These are phyloP conservation scores for Leptarthrus brevirostris DNA, from an alignment of 2,888 invertebrate species.

Conservation along the genomic window DNA sequence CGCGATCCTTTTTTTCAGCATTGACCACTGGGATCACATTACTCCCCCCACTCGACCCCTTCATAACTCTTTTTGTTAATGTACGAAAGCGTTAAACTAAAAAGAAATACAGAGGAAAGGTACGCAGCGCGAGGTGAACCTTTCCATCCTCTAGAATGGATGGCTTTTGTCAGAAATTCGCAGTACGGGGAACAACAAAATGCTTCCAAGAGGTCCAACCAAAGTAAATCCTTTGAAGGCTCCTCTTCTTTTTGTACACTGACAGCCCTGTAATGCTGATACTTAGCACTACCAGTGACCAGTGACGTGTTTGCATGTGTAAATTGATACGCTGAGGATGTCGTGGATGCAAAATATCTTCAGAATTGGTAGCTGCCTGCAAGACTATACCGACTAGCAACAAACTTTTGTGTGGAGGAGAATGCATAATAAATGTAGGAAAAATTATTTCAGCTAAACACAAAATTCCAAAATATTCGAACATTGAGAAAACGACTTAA, in stretches of 20 bases:
- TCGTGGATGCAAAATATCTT: slow-evolving; percentile 28
- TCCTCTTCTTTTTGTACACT: slow-evolving; percentile 23
- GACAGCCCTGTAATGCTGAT: slow-evolving; percentile 47
- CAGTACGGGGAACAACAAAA: neutral
- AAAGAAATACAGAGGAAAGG: slow-evolving; percentile 5
- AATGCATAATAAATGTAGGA: too few relatives aligned
- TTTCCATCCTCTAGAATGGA: slow-evolving; percentile 17
- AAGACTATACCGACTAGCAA: slow-evolving; percentile 1
- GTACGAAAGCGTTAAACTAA: slow-evolving; percentile 39
- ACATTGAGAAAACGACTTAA: too few relatives aligned
- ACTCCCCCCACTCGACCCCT: slow-evolving; percentile 26
- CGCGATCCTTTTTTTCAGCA: slow-evolving; percentile 38
- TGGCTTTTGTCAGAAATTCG: slow-evolving; percentile 38
- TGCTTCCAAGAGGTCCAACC: slow-evolving; percentile 1
- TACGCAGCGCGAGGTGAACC: neutral
- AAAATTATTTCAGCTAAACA: too few relatives aligned
- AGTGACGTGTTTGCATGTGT: slow-evolving; percentile 43
- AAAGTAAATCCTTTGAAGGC: slow-evolving; percentile 27
- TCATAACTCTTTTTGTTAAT: slow-evolving; percentile 35
- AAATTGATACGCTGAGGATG: slow-evolving; percentile 40
- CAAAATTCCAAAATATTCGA: too few relatives aligned
- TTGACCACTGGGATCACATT: slow-evolving; percentile 50
- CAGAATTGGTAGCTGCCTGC: slow-evolving; percentile 16
- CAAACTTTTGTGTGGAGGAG: neutral
- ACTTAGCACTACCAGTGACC: slow-evolving; percentile 46